Base-by-base conservation (phyloP, 2,797 vertebrate species). In the Acropternis orthonyx region DNA sequence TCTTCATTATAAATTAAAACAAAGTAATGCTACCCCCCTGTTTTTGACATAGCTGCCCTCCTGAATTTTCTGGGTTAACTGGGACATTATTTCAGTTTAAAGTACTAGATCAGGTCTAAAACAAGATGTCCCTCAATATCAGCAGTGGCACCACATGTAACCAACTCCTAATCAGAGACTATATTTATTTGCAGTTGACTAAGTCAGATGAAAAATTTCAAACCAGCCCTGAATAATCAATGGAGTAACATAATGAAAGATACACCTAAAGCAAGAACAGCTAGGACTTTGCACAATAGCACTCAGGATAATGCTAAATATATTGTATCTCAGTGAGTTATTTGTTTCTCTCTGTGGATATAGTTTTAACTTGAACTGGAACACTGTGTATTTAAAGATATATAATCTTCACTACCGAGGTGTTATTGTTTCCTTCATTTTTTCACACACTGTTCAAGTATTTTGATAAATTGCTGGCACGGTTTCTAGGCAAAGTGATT, bases 91-190 rank as follows among this genome's bases (percentile, higher is more conserved):
- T 66, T n/a, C 28, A 32, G 2, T 66, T n/a, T 49, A 10, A 32
- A 43, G 12, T 22, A 26, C 14, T 65, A 23, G 44, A 30, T 22
- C 39, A 32, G 34, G 7, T 81, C 41, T 49, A 61, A 39, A 80
- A 43, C 8, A 83, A 41, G 26, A 24, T 22, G 34, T 15, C 22
- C 12, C 22, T 36, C 10, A 6, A 0, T 76, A 37, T 55, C 22
- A 52, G 14, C 41, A 36, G 8, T n/a, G 34, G 5, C 49, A 52
- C 32, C 23, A 10, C 0, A 0, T 66, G 1, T 30, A 27, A 34
- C 17, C 63, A 34, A 16, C 62, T 27, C 21, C 21, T 65, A 1
- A 34, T 32, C 4, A 4, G 52, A 49, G 16, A 54, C 24, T 23
- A 32, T 27, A 68, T 3, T 58, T 21, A 43, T 32, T 65, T 55